Evolutionary conservation across 2,888 invertebrate genomes (phyloP), one percentile per base, ranked within the genome.

Genomic region (Byasa hedistus): DNA sequence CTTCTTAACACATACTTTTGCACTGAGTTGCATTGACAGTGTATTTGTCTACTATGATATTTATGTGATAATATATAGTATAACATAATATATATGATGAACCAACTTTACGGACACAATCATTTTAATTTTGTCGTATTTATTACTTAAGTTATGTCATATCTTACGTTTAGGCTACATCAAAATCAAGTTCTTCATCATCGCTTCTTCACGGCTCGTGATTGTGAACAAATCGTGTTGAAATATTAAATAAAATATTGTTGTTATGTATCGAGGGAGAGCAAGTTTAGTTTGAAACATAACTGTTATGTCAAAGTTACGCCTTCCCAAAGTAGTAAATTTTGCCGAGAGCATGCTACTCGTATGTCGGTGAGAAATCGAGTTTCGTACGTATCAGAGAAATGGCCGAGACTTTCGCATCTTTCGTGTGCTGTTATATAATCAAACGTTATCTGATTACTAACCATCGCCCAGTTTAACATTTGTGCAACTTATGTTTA

Each of bases 401-500:
- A 76, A 76, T 75, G 76, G 68, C 23, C 64, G 36, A 57, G 52
- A 75, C 76, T 76, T 76, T 76, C 76, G 73, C 72, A 74, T 70
- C 68, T 57, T 61, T 66, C 61, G 57, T 23, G 52, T 52, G 57
- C 2, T 5, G 52, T 66, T 66, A 19, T 57, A 36, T 61, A 66
- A 66, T 52, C n/a, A 4, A 23, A 4, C 56, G 36, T 60, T 36
- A 60, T 65, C 48, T 60, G 59, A 44, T 56, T 65, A 65, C 55
- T 59, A 48, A 60, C n/a, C 44, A 48, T n/a, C n/a, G 27, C 24
- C 62, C 44, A 56, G 54, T 55, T 61, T 27, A 23, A 22, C 27
- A 12, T 54, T 23, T 54, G 22, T 22, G 22, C n/a, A 21, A 54
- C 23, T 12, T 8, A 22, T 22, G n/a, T 23, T 54, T 8, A 2